Percentiles rank a stretch among this genome's conserved stretches.
Conservation (phyloP, 2,888 invertebrate genomes). For the Oxytorus armatus region DNA sequence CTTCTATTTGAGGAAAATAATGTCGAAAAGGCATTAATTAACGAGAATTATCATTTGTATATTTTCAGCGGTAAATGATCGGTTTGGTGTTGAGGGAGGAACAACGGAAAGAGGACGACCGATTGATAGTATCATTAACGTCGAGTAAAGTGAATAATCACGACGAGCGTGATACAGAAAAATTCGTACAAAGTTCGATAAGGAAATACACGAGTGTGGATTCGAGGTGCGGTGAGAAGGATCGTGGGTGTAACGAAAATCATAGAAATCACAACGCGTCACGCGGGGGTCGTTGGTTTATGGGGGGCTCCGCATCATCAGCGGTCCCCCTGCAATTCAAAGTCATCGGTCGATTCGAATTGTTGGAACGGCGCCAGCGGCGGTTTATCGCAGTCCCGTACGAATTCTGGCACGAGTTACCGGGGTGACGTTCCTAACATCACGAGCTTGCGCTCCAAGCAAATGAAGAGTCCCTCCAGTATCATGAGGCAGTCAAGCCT, state of each 20-base stretch:
- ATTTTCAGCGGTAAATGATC: slow-evolving; percentile 70
- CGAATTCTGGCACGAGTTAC: slow-evolving; percentile 75
- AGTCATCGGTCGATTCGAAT: slow-evolving; percentile 73
- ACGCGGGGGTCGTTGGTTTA: slow-evolving; percentile 83
- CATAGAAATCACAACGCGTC: slow-evolving; percentile 81
- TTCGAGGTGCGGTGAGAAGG: neutral
- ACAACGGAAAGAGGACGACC: slow-evolving; percentile 67
- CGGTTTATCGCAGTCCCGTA: slow-evolving; percentile 59
- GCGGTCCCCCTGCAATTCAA: slow-evolving; percentile 82
- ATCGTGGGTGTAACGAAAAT: slow-evolving; percentile 26
- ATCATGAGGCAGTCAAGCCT: slow-evolving; percentile 88
- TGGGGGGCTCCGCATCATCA: slow-evolving; percentile 84
- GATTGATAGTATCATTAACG: slow-evolving; percentile 6
- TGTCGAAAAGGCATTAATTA: too few species aligned
- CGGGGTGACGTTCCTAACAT: slow-evolving; percentile 65
- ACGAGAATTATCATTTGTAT: neutral
- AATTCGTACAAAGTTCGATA: neutral
- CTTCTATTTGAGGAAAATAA: too few species aligned
- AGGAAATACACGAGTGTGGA: neutral
- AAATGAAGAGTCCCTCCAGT: slow-evolving; percentile 84
- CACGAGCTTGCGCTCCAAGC: slow-evolving; percentile 78
- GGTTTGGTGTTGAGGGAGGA: slow-evolving; percentile 50
- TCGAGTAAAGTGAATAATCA: neutral
- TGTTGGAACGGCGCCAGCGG: slow-evolving; percentile 75
- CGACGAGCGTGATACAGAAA: neutral